Percentiles rank a stretch among this genome's conserved stretches.
These are phyloP conservation scores for Orchesella flavescens DNA, from an alignment of 2,888 invertebrate species.

Conservation along the genomic window DNA sequence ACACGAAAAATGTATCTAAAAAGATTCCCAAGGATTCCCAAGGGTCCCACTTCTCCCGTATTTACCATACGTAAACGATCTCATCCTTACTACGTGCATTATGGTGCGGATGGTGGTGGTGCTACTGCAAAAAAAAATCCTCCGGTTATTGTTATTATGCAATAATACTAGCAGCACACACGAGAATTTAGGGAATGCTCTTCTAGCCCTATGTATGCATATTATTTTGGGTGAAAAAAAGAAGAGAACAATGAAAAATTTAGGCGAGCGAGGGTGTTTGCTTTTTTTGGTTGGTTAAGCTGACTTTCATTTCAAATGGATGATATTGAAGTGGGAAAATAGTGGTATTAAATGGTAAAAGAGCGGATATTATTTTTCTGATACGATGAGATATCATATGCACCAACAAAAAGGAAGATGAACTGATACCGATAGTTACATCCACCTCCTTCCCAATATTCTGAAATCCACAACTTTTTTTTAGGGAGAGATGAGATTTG, in stretches of 20 bases:
- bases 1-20: slow-evolving; percentile 56
- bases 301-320: no score
- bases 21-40: slow-evolving; percentile 53
- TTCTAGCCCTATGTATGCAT: slow-evolving; percentile 16
- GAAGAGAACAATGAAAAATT: slow-evolving; percentile 13
- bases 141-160: slow-evolving; percentile 37
- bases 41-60: slow-evolving; percentile 50
- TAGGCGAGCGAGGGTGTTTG: not conserved
- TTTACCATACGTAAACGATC: slow-evolving; percentile 44
- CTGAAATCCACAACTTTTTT: slow-evolving; percentile 49
- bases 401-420: slow-evolving; percentile 31
- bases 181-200: not conserved
- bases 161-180: not conserved
- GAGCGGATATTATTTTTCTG: no score
- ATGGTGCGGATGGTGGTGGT: no score
- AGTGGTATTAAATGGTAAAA: no score
- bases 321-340: no score
- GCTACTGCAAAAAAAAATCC: no score
- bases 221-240: not conserved
- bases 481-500: slow-evolving; percentile 51
- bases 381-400: no score
- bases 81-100: not conserved
- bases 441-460: no score
- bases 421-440: slow-evolving; percentile 33
- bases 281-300: slow-evolving; percentile 7